Conservation (phyloP, 2,797 vertebrate genomes). For the Avahi laniger region DNA sequence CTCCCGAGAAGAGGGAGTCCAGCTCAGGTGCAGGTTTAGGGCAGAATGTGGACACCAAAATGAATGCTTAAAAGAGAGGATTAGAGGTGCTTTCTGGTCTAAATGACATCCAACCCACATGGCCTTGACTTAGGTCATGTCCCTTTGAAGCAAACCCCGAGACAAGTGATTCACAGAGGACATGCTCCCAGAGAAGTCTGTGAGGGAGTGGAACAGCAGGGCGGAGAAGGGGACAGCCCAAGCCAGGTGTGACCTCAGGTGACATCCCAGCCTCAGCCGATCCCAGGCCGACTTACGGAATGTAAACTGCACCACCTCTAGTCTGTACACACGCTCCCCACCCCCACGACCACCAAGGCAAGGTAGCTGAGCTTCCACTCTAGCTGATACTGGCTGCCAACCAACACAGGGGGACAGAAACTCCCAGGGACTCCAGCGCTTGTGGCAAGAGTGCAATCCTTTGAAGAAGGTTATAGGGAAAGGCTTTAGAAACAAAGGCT, state of each 20-base stretch:
- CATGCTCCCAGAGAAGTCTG: neutral
- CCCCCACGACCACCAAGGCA: neutral
- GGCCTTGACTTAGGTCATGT: neutral
- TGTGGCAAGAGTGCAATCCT: neutral
- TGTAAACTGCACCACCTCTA: neutral
- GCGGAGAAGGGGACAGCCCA: neutral
- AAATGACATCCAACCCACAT: neutral
- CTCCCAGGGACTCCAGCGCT: neutral
- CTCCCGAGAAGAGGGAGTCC: neutral
- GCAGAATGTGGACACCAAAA: neutral
- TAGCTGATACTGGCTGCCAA: neutral
- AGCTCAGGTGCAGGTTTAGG: neutral
- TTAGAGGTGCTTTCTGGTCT: neutral
- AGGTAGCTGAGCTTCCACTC: neutral
- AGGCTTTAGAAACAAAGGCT: neutral
- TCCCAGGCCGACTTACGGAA: neutral
- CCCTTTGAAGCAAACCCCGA: neutral
- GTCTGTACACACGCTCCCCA: neutral
- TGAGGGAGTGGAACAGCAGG: rapidly evolving
- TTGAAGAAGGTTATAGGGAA: neutral
- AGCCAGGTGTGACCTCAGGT: neutral
- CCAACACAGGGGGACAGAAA: no score
- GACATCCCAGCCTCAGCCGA: neutral
- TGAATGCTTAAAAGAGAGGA: neutral
- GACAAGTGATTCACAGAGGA: neutral